Evolutionary conservation across 1,140 invertebrate species (phyloP).

Genomic region (Rhizoglyphus robini): DNA sequence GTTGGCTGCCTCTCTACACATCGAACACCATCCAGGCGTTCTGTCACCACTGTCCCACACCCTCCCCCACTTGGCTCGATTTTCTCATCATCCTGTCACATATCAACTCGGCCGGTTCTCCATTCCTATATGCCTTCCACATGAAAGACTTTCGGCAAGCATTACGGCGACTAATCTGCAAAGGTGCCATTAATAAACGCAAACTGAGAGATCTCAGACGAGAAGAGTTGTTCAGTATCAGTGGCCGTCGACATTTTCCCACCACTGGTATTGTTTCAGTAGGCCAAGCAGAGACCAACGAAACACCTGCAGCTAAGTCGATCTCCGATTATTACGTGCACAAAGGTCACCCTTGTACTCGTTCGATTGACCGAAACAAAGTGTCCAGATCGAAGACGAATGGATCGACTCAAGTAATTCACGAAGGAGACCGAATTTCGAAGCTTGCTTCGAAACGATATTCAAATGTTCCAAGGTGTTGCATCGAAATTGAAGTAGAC

Average conservation of each 20-base stretch:
- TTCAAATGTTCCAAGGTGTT: no score
- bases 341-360: no score
- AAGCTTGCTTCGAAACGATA: no score
- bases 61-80: slow-evolving; percentile 43
- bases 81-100: slow-evolving; percentile 75
- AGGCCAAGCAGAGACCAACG: not conserved
- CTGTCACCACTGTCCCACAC: slow-evolving; percentile 49
- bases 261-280: not conserved
- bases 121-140: slow-evolving; percentile 74
- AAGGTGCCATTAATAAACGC: slow-evolving; percentile 20
- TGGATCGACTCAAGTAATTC: no score
- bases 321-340: no score
- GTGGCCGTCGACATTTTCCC: slow-evolving; percentile 12
- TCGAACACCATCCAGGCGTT: slow-evolving; percentile 76
- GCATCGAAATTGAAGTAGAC: no score
- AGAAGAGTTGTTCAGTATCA: slow-evolving; percentile 18
- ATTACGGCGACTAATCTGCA: slow-evolving; percentile 41
- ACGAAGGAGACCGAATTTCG: no score
- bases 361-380: no score
- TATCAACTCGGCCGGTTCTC: slow-evolving; percentile 73
- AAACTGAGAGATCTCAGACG: slow-evolving; percentile 18
- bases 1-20: slow-evolving; percentile 81
- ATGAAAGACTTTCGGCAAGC: slow-evolving; percentile 66
- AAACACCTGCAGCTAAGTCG: not conserved
- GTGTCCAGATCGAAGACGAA: no score